Evolutionary conservation across 2,888 invertebrate genomes (phyloP), one percentile per base, ranked within the genome.

Genomic region (Drosophila vallismaia): DNA sequence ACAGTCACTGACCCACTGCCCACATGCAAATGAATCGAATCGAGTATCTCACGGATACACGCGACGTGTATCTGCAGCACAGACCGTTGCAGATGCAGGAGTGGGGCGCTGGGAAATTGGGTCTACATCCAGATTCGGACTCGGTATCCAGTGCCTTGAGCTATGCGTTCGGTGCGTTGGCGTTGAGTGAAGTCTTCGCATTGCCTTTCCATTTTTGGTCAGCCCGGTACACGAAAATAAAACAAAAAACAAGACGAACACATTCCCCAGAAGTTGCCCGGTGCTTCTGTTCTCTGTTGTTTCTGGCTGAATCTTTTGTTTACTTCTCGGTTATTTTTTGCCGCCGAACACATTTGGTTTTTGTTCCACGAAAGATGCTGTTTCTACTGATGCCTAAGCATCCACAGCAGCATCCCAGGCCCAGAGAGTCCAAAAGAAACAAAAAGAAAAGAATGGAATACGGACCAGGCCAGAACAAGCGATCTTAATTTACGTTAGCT

Each of bases 401-500:
- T 6, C 42, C 8, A 9, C 44, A 44, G 8, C 42, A 24, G 44
- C 36, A 44, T 4, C 14, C 9, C 1, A 9, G 9, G 5, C 24
- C 57, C 57, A 54, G 53, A 31, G 52, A 57, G 29, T 45, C 45
- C 54, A 24, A 40, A 19, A 19, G 29, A 45, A 33, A 36, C 44
- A 50, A 45, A 28, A 10, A 50, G 49, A 31, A 26, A 19, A 19
- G 38, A 24, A 28, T 26, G 38, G 59, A 31, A 31, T 44, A 24
- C 44, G 44, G 44, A 10, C 51, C 64, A 53, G 53, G 60, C 31
- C 49, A 71, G 86, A 83, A 85, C 86, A 85, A 86, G 87, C 83
- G 88, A 86, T 87, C 85, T 86, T 85, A 87, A 85, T 85, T 85
- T 85, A 85, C 85, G 85, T 85, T 86, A 81, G 86, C 86, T 88